Conservation (phyloP, 2,113 vertebrate genomes). For the Apus apus region DNA sequence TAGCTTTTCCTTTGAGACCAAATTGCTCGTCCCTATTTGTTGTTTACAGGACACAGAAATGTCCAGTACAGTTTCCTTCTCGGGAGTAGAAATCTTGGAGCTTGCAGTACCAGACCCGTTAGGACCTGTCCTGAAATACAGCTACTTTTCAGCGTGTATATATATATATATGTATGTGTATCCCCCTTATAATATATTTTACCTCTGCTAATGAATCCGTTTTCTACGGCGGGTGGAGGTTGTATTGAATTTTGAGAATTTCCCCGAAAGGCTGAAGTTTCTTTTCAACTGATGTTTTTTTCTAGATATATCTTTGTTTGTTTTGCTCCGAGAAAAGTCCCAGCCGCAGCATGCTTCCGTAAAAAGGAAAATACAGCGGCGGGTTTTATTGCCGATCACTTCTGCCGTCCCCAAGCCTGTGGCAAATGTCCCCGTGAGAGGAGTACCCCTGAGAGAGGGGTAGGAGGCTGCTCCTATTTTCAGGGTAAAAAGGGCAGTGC, state of each 20-base stretch:
- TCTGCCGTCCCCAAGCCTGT: not conserved
- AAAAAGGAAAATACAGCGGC: not conserved
- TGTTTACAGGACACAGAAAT: not conserved
- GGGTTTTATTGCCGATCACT: not conserved
- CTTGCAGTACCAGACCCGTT: no score
- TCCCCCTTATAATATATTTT: not conserved
- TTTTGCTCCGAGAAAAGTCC: not conserved
- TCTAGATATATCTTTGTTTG: not conserved
- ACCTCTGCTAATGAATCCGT: not conserved
- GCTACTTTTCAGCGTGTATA: not conserved
- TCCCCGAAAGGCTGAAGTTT: conserved; percentile 6
- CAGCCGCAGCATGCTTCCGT: not conserved
- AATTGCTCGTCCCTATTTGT: accelerated
- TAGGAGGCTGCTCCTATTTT: not conserved
- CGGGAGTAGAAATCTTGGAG: not conserved
- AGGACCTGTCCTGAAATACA: not conserved
- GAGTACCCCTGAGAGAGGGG: not conserved
- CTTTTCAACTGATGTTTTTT: not conserved
- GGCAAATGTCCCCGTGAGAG: not conserved
- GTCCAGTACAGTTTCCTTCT: not conserved
- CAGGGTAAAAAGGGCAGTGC: not conserved
- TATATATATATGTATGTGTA: not conserved
- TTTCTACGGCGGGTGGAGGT: not conserved
- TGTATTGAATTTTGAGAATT: not conserved
- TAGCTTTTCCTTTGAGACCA: not conserved